Evolutionary conservation across 1,140 invertebrate genomes (phyloP), one percentile per base, ranked within the genome.

Genomic region (Elymnias hypermnestra): DNA sequence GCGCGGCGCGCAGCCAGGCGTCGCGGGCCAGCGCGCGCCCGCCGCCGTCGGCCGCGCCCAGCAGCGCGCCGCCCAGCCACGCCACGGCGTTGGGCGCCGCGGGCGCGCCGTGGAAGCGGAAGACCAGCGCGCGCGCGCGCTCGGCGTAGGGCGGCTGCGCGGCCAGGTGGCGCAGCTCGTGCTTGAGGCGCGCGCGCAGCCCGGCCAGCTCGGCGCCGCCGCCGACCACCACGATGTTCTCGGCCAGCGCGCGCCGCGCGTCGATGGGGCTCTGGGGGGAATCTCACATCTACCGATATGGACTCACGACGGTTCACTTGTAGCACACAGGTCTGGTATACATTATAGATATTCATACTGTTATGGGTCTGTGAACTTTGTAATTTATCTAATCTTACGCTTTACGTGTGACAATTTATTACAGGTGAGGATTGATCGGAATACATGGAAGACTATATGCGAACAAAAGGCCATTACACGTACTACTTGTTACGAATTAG

Each of bases 41-140:
- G 7, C 95, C 86, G 13, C 93, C 89, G 83, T 97, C 95, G 2
- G 94, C 92, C 4, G 95, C 92, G 5, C 92, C 92, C 3, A 94
- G 94, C 51, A 98, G 90, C 8, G 96, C 91, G 40, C 94, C 94
- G 89, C 81, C 65, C 44, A 71, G 45, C 83, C 81, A 76, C 41
- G 72, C 61, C 33, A 42, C 52, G 15, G 36, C 22, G 52, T 66
- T 69, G 18, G 48, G 61, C 46, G 64, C 63, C 19, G 61, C 53
- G 10, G 72, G 64, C 37, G 66, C 53, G 0, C 6, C 8, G 63
- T 78, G 73, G 62, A 75, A 78, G 53, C 59, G 63, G 51, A 82
- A 69, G 40, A 44, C 35, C 18, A 39, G 33, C 3, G 64, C 43
- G 39, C 51, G 48, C 12, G 77, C 47, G 1, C 61, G 28, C 38